Percentiles rank a stretch among this genome's conserved stretches.
These are phyloP conservation scores for Polyommatus icarus DNA, from an alignment of 2,888 invertebrate genomes.

Conservation along the genomic window DNA sequence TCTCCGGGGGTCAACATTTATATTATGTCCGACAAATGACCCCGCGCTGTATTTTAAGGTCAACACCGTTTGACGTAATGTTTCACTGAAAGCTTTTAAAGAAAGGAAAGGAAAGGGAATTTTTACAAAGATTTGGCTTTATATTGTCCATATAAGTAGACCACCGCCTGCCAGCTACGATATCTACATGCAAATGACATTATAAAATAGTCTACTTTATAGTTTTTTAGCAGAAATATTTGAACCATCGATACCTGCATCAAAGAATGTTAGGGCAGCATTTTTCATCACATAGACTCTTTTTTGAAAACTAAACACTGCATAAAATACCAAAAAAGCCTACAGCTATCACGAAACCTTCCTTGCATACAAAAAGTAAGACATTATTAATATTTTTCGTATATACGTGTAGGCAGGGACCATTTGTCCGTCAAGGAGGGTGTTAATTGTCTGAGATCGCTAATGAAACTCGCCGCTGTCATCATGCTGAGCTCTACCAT, in stretches of 20 bases:
- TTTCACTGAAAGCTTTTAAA: constrained; percentile 3
- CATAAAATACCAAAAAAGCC: neutral
- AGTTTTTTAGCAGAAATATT: no score
- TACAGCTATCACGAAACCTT: neutral
- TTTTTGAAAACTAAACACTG: neutral
- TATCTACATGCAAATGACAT: no score
- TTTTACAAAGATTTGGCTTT: neutral
- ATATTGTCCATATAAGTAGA: neutral
- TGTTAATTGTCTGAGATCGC: constrained; percentile 76
- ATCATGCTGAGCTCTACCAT: constrained; percentile 25
- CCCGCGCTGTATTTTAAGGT: constrained; percentile 26
- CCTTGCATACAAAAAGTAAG: neutral
- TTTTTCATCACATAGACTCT: no score
- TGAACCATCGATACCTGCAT: no score
- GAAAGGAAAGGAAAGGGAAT: neutral
- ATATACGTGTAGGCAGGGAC: constrained; percentile 36
- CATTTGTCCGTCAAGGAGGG: constrained; percentile 63
- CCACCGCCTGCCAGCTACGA: no score
- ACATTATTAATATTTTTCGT: neutral
- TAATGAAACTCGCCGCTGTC: constrained; percentile 65
- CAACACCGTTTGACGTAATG: constrained; percentile 19
- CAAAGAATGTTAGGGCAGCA: no score
- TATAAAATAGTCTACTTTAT: no score
- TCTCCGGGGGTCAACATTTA: constrained; percentile 42
- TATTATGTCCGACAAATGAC: constrained; percentile 30